These are phyloP conservation scores for Phalanger gymnotis DNA, from an alignment of 2,797 vertebrate genomes.

Conservation along the genomic window DNA sequence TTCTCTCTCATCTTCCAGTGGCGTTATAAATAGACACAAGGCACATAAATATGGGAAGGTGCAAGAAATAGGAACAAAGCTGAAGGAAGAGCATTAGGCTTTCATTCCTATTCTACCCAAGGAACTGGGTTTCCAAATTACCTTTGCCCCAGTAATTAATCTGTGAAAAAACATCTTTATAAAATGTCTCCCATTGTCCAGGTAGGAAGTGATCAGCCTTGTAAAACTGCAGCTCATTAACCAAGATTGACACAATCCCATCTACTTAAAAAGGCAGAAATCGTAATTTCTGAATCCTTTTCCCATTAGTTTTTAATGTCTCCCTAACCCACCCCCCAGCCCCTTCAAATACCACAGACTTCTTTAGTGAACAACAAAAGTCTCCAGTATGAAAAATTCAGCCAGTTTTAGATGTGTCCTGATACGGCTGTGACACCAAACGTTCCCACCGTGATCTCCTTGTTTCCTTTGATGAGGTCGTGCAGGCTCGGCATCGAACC, in stretches of 20 bases:
- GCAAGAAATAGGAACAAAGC: constrained; percentile 90
- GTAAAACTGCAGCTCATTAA: constrained; percentile 81
- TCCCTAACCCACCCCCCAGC: constrained; percentile 69
- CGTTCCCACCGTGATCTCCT: constrained; percentile 92
- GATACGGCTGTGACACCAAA: constrained; percentile 93
- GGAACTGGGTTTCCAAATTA: constrained; percentile 85
- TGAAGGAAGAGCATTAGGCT: constrained; percentile 86
- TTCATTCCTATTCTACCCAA: constrained; percentile 87
- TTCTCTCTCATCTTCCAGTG: constrained; percentile 86
- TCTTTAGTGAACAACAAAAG: constrained; percentile 82
- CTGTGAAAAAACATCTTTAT: constrained; percentile 86
- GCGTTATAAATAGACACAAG: constrained; percentile 94
- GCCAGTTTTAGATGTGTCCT: constrained; percentile 90
- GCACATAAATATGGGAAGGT: constrained; percentile 96
- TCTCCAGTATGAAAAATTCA: constrained; percentile 80
- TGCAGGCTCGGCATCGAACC: constrained; percentile 92
- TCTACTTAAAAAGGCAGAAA: constrained; percentile 80
- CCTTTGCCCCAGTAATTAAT: constrained; percentile 81
- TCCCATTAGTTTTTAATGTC: constrained; percentile 73
- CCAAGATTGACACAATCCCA: constrained; percentile 84
- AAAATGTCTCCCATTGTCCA: constrained; percentile 83
- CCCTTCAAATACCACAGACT: constrained; percentile 84
- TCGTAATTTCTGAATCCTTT: constrained; percentile 83
- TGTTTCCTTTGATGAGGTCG: constrained; percentile 96
- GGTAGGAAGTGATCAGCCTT: constrained; percentile 82